Evolutionary conservation across 2,888 invertebrate genomes (phyloP).

Genomic region (Bombylius discolor): DNA sequence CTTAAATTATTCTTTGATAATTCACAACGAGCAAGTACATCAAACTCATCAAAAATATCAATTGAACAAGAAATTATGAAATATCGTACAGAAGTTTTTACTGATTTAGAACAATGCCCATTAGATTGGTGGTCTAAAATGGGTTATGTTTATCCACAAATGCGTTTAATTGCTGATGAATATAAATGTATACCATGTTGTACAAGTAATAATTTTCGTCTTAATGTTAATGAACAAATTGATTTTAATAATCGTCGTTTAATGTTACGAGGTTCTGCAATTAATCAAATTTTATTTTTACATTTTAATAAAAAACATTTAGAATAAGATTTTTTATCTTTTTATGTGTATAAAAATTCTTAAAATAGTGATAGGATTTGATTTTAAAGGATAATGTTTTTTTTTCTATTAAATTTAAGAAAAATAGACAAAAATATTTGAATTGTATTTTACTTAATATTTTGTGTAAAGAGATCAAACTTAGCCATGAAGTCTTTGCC

Average conservation of each 20-base stretch:
- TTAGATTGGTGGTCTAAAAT: constrained; percentile 24
- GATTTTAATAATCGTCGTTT: not conserved
- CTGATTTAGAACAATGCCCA: constrained; percentile 25
- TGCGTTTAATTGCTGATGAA: constrained; percentile 20
- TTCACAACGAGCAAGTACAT: not conserved
- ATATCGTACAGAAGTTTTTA: constrained; percentile 17
- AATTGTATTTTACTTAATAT: too few relatives aligned
- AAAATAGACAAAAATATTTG: too few relatives aligned
- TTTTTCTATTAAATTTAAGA: too few relatives aligned
- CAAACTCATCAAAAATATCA: not conserved
- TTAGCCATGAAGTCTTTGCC: too few relatives aligned
- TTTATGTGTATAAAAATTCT: too few relatives aligned
- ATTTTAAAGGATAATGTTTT: too few relatives aligned
- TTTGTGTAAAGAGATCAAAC: too few relatives aligned
- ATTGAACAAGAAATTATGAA: constrained; percentile 21
- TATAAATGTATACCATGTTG: constrained; percentile 23
- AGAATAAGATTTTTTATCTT: not conserved
- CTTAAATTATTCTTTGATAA: constrained; percentile 2
- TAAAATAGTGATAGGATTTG: too few relatives aligned
- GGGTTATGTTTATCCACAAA: constrained; percentile 17
- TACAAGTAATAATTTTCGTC: constrained; percentile 16
- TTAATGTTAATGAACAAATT: constrained; percentile 1
- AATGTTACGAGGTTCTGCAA: not conserved
- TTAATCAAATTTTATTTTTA: constrained; percentile 1
- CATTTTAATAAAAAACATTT: constrained; percentile 5